Evolutionary conservation across 2,113 vertebrate genomes (phyloP).

Genomic region (Rhinoptilus africanus): DNA sequence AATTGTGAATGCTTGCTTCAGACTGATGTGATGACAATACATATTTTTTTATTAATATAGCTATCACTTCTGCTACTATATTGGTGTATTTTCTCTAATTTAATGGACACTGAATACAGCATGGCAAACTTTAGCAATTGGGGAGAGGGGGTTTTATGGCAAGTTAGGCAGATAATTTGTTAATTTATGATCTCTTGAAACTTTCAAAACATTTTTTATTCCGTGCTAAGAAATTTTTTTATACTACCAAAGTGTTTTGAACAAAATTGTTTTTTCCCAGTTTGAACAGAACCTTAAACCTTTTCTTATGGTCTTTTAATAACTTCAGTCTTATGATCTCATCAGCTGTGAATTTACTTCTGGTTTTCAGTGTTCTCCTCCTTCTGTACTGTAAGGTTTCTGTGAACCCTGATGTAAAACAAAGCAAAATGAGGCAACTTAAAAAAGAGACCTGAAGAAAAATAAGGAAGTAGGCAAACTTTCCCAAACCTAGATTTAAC

Average conservation of each 20-base stretch:
- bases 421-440: neutral
- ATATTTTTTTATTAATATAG: neutral
- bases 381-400: neutral
- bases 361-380: neutral
- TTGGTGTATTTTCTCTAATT: neutral
- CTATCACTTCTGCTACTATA: neutral
- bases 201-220: neutral
- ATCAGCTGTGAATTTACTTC: neutral
- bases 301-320: neutral
- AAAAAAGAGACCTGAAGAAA: neutral
- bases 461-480: neutral
- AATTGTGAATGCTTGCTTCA: neutral
- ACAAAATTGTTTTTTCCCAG: neutral
- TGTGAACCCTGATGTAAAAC: neutral
- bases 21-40: neutral
- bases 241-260: neutral
- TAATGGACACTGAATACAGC: neutral
- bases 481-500: neutral
- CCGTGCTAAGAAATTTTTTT: neutral
- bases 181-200: neutral
- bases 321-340: neutral
- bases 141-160: rapidly evolving
- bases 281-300: neutral
- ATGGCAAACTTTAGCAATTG: neutral
- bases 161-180: neutral